Conservation (phyloP, 2,888 invertebrate species). For the Magallana nippona region DNA sequence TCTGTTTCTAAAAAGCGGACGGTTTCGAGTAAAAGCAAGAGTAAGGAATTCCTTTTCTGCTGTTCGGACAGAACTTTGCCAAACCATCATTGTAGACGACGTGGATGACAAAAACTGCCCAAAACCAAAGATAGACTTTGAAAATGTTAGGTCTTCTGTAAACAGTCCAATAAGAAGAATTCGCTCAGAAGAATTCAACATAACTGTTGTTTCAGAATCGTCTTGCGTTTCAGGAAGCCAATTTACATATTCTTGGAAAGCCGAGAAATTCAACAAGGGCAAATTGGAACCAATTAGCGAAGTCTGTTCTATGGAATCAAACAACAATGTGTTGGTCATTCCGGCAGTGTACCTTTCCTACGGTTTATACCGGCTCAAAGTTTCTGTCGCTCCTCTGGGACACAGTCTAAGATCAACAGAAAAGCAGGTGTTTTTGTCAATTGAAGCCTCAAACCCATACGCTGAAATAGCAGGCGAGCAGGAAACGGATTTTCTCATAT, state of each 20-base stretch:
- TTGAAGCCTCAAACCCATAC: constrained; percentile 68
- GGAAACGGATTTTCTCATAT: constrained; percentile 66
- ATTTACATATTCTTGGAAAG: constrained; percentile 69
- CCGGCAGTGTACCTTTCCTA: constrained; percentile 64
- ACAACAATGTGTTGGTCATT: constrained; percentile 59
- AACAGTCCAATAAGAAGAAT: constrained; percentile 55
- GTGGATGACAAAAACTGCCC: constrained; percentile 49
- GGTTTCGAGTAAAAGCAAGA: constrained; percentile 64
- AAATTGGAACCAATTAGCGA: constrained; percentile 60
- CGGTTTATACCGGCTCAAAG: constrained; percentile 70
- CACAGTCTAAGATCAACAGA: constrained; percentile 58
- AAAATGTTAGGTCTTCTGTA: constrained; percentile 49
- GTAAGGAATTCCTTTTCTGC: constrained; percentile 70
- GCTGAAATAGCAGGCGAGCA: constrained; percentile 66
- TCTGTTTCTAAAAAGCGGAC: constrained; percentile 62
- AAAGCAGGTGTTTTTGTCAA: constrained; percentile 59
- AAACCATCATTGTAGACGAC: constrained; percentile 66
- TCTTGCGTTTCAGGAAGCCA: constrained; percentile 53
- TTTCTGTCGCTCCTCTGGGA: constrained; percentile 66
- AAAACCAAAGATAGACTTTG: constrained; percentile 47
- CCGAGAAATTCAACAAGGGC: constrained; percentile 57
- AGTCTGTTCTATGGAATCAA: constrained; percentile 62
- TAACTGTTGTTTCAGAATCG: constrained; percentile 59
- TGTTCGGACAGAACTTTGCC: constrained; percentile 69
- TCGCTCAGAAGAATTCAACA: constrained; percentile 64